Evolutionary conservation across 2,113 vertebrate species (phyloP), one percentile per base, ranked within the genome.

Genomic region (Chloroceryle aenea): DNA sequence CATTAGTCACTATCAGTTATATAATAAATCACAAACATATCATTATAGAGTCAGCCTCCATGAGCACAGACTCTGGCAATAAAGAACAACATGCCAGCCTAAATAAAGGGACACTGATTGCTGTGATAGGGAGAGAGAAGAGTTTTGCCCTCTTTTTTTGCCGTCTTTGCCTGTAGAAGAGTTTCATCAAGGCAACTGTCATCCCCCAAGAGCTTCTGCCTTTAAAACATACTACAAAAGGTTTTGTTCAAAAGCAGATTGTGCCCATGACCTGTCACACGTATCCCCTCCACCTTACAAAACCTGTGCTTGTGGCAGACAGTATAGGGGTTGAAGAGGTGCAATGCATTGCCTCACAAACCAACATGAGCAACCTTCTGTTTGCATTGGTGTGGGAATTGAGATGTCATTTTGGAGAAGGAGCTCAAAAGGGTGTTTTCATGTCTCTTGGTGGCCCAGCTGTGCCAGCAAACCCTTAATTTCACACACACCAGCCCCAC

Each of bases 1-100:
- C 77, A 87, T 91, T 94, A 94, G 84, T 94, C 91, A 66, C 93
- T 76, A 93, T 76, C 77, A 87, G 77, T 87, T 82, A 82, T 8
- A 72, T 32, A 64, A 87, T 79, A 62, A 94, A 66, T 89, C 84
- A 93, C 62, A 87, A 64, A 68, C 10, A 27, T 62, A 78, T 47
- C 34, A n/a, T 73, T 95, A 29, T 9, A 78, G 82, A 95, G 29
- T 64, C 81, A 62, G 40, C 14, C 21, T 72, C 52, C 69, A n/a
- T 29, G 30, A 75, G 61, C 43, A 52, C 61, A 48, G 47, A 32
- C 47, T 50, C 15, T 3, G 2, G 42, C 32, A 38, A 27, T 42
- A 50, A 84, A 71, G 34, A 95, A 32, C n/a, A 71, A 42, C 14
- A 8, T 36, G 27, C 17, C 52, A 84, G 36, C 25, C 30, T 58